Evolutionary conservation across 2,797 vertebrate genomes (phyloP).

Genomic region (Takifugu ocellatus): DNA sequence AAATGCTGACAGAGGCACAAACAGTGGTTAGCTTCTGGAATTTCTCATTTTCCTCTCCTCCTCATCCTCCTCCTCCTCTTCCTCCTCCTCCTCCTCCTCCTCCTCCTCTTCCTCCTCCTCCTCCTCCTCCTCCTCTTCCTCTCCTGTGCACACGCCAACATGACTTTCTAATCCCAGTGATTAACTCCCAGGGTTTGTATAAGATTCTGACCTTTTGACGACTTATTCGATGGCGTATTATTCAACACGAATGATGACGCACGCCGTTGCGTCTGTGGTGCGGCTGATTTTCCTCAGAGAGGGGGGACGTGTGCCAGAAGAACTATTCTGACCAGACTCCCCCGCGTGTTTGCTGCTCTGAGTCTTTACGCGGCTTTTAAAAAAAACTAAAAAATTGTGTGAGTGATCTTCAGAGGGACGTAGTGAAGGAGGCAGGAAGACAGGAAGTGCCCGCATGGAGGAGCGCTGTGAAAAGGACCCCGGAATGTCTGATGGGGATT

Average conservation of each 20-base stretch:
- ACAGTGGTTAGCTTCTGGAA: conserved; percentile 41
- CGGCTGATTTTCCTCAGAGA: conserved; percentile 23
- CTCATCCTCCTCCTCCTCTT: not conserved
- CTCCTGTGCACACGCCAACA: conserved; percentile 1
- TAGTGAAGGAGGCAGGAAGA: conserved; percentile 6
- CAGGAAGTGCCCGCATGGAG: not conserved
- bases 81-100: not conserved
- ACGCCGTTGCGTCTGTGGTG: conserved; percentile 18
- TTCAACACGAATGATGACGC: conserved; percentile 46
- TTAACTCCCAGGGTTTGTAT: conserved; percentile 7
- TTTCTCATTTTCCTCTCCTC: conserved; percentile 20
- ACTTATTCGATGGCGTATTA: conserved; percentile 37
- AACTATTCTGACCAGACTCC: conserved; percentile 31
- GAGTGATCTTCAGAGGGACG: not conserved
- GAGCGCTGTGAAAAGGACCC: not conserved
- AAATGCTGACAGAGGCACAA: conserved; percentile 63
- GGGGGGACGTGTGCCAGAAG: conserved; percentile 23
- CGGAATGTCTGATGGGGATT: too few species aligned
- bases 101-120: not conserved
- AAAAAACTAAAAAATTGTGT: conserved; percentile 3
- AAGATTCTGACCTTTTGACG: conserved; percentile 21
- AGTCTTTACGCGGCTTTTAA: conserved; percentile 23
- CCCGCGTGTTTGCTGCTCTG: conserved; percentile 5
- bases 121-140: not conserved
- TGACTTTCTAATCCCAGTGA: conserved; percentile 4